Base-by-base conservation (phyloP, 2,113 vertebrate genomes). In the Hipposideros armiger region DNA sequence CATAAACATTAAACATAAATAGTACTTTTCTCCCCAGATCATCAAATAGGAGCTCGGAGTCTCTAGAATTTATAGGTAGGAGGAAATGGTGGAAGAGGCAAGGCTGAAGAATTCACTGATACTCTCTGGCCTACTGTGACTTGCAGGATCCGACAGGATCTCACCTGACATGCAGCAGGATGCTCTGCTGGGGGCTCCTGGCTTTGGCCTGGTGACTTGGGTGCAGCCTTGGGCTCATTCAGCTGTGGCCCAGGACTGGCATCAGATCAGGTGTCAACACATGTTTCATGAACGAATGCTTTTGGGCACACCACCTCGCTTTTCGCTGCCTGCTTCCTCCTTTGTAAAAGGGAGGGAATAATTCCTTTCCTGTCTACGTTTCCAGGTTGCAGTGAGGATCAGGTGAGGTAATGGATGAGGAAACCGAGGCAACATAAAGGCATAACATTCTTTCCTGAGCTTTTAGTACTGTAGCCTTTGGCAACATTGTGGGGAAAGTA, bases 121-220 rank as follows among this genome's bases (percentile, higher is more conserved):
- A 2, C 17, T 9, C 74, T 60, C 91, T 47, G 50, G 26, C 17
- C 58, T 36, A 5, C 11, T 32, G 26, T 73, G 45, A 64, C 8
- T 54, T 50, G 42, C 19, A 86, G 36, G 60, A 42, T 52, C 10
- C 40, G 60, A n/a, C 3, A 19, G 7, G n/a, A 56, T 24, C 13
- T 14, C 9, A 0, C 1, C 5, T 1, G 0, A 60, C 22, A 8
- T 0, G n/a, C 36, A 7, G 72, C 8, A 36, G 24, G 28, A 47
- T 19, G 28, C 56, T 36, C 28, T 0, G 0, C 2, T 2, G 70
- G 7, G 40, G 16, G 32, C 47, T 86, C 72, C 64, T 26, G 83
- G 60, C 26, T 90, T 67, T 64, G 32, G 16, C 58, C 52, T 90
- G 70, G 56, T 52, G 74, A 56, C 42, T 42, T 60, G 73, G 52